phyloP scores from a whole-genome alignment of 92 coral and sea anemone genomes.

The Parazoanthus swiftii region DNA sequence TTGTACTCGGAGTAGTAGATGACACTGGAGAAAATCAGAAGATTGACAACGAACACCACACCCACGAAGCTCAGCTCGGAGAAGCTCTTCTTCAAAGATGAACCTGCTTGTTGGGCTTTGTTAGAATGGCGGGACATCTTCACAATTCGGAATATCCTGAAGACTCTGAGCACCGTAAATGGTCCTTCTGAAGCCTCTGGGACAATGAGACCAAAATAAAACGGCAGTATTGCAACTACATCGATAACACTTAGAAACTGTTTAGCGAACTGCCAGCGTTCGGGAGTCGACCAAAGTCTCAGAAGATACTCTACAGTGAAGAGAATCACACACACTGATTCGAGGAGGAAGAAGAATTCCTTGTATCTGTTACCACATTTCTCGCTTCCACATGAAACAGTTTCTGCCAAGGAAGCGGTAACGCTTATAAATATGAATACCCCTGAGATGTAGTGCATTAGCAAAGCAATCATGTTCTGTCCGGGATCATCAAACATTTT shows the following conservation, averaged over 20 bases:
- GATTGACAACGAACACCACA: constrained; percentile 74
- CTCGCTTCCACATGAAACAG: constrained; percentile 70
- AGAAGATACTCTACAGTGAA: constrained; percentile 80
- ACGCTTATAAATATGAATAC: constrained; percentile 82
- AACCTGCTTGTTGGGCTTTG: constrained; percentile 85
- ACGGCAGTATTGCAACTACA: constrained; percentile 92
- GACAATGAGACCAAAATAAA: constrained; percentile 72
- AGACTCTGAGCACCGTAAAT: constrained; percentile 83
- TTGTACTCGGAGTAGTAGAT: constrained; percentile 88
- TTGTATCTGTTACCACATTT: constrained; percentile 77
- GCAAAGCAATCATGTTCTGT: constrained; percentile 71
- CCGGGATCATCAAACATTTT: constrained; percentile 91
- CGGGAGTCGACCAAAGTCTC: constrained; percentile 81
- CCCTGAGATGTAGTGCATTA: constrained; percentile 79
- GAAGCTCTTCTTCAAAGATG: constrained; percentile 79
- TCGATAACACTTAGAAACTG: constrained; percentile 89
- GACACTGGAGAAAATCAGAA: constrained; percentile 85
- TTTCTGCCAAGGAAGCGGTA: constrained; percentile 81
- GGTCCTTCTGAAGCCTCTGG: constrained; percentile 80
- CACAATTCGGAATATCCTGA: constrained; percentile 91
- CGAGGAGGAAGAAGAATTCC: constrained; percentile 62
- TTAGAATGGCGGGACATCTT: constrained; percentile 95
- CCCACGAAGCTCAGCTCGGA: constrained; percentile 88
- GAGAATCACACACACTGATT: constrained; percentile 79
- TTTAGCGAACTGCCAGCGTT: constrained; percentile 80